Conservation (phyloP, 2,113 vertebrate genomes). For the Leptobrachium leishanense region DNA sequence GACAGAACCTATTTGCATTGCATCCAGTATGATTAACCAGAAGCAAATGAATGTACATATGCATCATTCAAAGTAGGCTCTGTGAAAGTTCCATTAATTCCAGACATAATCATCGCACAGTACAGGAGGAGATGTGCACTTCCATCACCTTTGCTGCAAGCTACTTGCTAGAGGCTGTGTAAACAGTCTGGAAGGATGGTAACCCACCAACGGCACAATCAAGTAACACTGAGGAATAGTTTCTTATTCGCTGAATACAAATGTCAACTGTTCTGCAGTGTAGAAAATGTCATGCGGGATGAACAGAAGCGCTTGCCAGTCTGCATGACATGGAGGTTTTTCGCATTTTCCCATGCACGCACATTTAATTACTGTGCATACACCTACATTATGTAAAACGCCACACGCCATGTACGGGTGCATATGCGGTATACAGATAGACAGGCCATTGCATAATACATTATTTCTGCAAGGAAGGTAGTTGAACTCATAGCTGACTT, state of each 20-base stretch:
- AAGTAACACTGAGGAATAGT: neutral
- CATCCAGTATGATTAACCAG: constrained; percentile 55
- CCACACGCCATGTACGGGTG: neutral
- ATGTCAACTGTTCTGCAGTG: neutral
- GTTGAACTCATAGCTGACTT: constrained; percentile 58
- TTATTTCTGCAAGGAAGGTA: neutral
- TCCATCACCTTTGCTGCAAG: constrained; percentile 46
- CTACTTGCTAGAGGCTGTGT: constrained; percentile 53
- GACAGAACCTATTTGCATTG: constrained; percentile 50
- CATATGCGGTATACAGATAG: neutral
- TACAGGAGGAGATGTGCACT: constrained; percentile 41
- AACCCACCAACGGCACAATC: neutral
- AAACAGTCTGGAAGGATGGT: constrained; percentile 35
- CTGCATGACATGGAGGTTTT: neutral
- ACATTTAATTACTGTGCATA: neutral
- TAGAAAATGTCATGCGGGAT: neutral
- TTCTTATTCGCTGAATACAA: neutral
- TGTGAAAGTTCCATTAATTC: constrained; percentile 39
- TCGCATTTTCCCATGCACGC: neutral
- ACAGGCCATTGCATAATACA: neutral
- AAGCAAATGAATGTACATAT: constrained; percentile 48
- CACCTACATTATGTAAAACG: neutral
- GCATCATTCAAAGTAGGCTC: constrained; percentile 55
- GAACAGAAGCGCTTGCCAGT: neutral
- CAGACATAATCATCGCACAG: constrained; percentile 54